Evolutionary conservation across 1,140 invertebrate species (phyloP).

Genomic region (Epicauta chinensis): DNA sequence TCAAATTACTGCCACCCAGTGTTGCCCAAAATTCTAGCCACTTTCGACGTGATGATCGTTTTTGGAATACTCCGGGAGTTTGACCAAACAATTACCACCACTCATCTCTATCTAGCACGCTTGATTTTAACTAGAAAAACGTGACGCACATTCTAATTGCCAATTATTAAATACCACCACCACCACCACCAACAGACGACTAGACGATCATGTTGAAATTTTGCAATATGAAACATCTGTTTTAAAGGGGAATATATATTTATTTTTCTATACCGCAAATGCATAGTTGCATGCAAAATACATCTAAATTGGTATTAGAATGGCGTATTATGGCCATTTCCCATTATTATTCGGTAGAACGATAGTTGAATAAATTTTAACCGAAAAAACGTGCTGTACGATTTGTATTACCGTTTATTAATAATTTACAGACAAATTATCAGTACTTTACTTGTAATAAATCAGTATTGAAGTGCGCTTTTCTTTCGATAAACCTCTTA

Average conservation of each 20-base stretch:
- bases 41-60: background rate
- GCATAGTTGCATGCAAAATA: constrained; percentile 12
- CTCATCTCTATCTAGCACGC: constrained; percentile 3
- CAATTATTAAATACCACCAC: constrained; percentile 31
- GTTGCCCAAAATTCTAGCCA: too few relatives aligned
- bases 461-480: too few relatives aligned
- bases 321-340: too few relatives aligned
- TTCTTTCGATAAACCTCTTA: too few relatives aligned
- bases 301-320: background rate
- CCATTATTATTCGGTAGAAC: too few relatives aligned
- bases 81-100: background rate
- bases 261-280: constrained; percentile 10
- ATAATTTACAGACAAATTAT: background rate
- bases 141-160: constrained; percentile 36
- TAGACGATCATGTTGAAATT: constrained; percentile 13
- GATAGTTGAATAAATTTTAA: background rate
- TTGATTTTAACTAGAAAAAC: constrained; percentile 35
- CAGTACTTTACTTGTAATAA: too few relatives aligned
- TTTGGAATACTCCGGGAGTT: background rate
- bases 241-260: constrained; percentile 9
- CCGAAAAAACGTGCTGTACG: background rate
- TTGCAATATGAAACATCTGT: constrained; percentile 19
- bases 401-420: background rate
- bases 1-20: constrained; percentile 6
- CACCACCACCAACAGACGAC: too few relatives aligned